Base-by-base conservation (phyloP, 2,797 vertebrate genomes). In the Phrynocephalus forsythii region DNA sequence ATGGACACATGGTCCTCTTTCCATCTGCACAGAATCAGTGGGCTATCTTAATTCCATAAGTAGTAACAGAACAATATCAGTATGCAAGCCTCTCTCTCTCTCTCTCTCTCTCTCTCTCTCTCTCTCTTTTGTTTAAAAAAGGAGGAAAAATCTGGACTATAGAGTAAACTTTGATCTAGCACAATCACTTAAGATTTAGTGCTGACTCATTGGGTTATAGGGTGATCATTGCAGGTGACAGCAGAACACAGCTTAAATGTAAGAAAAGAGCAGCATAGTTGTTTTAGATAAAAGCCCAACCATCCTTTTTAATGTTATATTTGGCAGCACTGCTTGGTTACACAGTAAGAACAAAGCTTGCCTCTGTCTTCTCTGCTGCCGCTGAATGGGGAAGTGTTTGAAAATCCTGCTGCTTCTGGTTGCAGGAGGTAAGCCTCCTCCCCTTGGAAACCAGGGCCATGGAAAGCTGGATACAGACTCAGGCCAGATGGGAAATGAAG, bases 301-400 rank as follows among this genome's bases (percentile, higher is more conserved):
- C 18, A 24, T 76, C 83, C 76, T 76, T 60, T 71, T 63, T 63
- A 84, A 84, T 75, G 30, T 84, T 75, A 44, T 66, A 84, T 84
- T 75, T 84, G 71, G 71, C 30, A 84, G 56, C 56, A 24, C 3
- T 66, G 56, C 5, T 60, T 11, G n/a, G 28, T 33, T 83, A 73
- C 56, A 26, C 20, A 30, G 50, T 38, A 44, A 86, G 24, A 86
- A 60, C 67, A 63, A 66, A 81, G 24, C 52, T 63, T 63, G 60
- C 60, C 60, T 63, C 60, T 63, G 15, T 20, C 60, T 63, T 63
- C 60, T 63, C 18, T 15, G 20, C 15, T 5, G 13, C 15, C 3
- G 5, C 18, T 63, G 60, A 18, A 15, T 63, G 60, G 11, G 18
- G 60, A 63, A 63, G 18, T 63, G 18, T 63, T 63, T 16, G 60